phyloP scores from a whole-genome alignment of 2,113 vertebrate species.

The Chloebia gouldiae region DNA sequence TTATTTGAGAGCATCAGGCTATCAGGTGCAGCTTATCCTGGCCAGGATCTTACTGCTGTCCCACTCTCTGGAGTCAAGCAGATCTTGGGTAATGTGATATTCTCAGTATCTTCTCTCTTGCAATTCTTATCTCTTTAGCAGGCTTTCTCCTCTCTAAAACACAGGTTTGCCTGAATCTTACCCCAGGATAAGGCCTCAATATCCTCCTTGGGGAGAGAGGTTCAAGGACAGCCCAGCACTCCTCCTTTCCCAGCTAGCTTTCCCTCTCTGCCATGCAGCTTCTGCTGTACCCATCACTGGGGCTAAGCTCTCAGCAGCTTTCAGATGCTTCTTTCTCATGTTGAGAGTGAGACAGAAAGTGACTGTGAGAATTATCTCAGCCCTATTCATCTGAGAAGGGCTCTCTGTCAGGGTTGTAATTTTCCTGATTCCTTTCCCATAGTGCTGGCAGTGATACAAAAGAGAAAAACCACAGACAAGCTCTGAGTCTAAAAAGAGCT shows the following conservation, averaged over 20 bases:
- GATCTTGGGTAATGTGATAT: not conserved
- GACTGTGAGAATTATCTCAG: not conserved
- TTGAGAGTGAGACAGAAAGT: not conserved
- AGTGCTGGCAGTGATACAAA: not conserved
- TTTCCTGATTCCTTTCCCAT: slow-evolving; percentile 1
- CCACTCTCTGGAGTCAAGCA: not conserved
- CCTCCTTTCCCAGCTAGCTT: not conserved
- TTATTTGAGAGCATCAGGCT: not conserved
- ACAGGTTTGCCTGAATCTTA: not conserved
- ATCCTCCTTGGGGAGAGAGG: not conserved
- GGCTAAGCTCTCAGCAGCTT: not conserved
- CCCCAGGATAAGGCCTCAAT: rapidly evolving
- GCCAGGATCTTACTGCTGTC: not conserved
- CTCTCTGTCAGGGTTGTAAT: not conserved
- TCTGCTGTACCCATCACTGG: not conserved
- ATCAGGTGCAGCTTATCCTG: not conserved
- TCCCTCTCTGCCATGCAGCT: rapidly evolving
- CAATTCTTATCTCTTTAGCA: not conserved
- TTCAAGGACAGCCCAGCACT: not conserved
- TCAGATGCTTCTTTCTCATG: not conserved
- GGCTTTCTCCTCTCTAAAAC: not conserved
- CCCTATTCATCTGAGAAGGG: not conserved
- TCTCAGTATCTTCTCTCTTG: not conserved
- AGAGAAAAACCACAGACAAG: not conserved
- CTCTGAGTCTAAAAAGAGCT: not conserved